Base-by-base conservation (phyloP, 1,140 invertebrate genomes). In the Trachymyrmex septentrionalis region DNA sequence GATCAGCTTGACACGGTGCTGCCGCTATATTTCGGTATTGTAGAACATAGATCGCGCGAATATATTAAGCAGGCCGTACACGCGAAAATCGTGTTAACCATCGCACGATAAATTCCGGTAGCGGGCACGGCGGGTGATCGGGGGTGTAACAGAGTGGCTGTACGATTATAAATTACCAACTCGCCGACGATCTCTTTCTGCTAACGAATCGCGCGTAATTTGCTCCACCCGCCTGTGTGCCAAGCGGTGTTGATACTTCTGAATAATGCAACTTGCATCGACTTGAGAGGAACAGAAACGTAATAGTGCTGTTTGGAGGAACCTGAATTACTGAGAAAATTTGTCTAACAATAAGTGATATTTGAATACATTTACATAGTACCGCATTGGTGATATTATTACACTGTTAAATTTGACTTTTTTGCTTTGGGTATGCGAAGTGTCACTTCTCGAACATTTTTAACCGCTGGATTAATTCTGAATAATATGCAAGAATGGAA, bases 21-120 rank as follows among this genome's bases (percentile, higher is more conserved):
- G 57, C 73, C 59, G 38, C 44, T 44, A 78, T 78, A 78, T 78
- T 78, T 66, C 76, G 76, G 76, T 30, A 78, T 66, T 78, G 76
- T 78, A 78, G 76, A 78, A 78, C 76, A 78, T 48, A 66, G 76
- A 78, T 78, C 76, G 76, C 76, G 24, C 59, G 76, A 78, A 78
- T 78, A 78, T 78, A 78, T 78, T 78, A 78, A 78, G 76, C 76
- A 78, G 76, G 34, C 57, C 76, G 76, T 78, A 78, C 76, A 78
- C 57, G 76, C 76, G 76, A 78, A 78, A 78, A 78, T 78, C 76
- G 76, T 78, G 76, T 78, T 78, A 78, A 64, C 59, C 61, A 78
- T 78, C 59, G 57, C 61, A 59, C 76, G 76, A 78, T 78, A 78
- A 78, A 78, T 78, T 64, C 59, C 59, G 59, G 76, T 48, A n/a